Base-by-base conservation (phyloP, 2,888 invertebrate species). In the Amphimallon solstitiale region DNA sequence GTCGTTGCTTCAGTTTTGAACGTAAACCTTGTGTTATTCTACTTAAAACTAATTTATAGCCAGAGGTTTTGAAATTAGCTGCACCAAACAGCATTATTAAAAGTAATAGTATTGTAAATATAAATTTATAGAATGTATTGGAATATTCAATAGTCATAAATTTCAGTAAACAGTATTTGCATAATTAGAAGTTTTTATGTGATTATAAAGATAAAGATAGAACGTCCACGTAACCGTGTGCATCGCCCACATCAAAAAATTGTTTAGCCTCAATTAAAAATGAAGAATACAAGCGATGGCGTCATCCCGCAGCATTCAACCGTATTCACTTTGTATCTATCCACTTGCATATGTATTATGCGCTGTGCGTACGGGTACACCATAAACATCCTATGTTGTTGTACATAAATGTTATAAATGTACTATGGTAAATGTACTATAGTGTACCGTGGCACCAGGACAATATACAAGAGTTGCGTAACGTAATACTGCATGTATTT, bases 211-310 rank as follows among this genome's bases (percentile, higher is more conserved):
- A 29, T 29, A 29, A 29, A 29, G 29, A 29, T 29, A 5, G 29
- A 29, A 29, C 29, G 29, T 29, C 29, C 29, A 29, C 2, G 1
- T 29, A 29, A 29, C 29, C 38, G 38, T 21, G 7, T n/a, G 38
- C 2, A 23, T 54, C 54, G 38, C 54, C 54, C 54, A 54, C 54
- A 7, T 45, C n/a, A 49, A 21, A 19, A 29, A 29, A 12, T 21
- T 29, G 48, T 19, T 45, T 45, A 49, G 29, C 4, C 9, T 49
- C 23, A 49, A 49, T 49, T 49, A 49, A 49, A 49, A 49, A 23
- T 54, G 6, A n/a, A 21, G 19, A 23, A 37, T 12, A 12, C 10
- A 51, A 10, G 45, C 19, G 17, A 9, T 45, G 17, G 45, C 45
- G 9, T 45, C 45, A 17, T 17, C 45, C n/a, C 23, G 29, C 48